A percentile compares a stretch with the other conserved stretches of the same genome.
Conservation (phyloP, 2,797 vertebrate species). For the Danionella dracula region DNA sequence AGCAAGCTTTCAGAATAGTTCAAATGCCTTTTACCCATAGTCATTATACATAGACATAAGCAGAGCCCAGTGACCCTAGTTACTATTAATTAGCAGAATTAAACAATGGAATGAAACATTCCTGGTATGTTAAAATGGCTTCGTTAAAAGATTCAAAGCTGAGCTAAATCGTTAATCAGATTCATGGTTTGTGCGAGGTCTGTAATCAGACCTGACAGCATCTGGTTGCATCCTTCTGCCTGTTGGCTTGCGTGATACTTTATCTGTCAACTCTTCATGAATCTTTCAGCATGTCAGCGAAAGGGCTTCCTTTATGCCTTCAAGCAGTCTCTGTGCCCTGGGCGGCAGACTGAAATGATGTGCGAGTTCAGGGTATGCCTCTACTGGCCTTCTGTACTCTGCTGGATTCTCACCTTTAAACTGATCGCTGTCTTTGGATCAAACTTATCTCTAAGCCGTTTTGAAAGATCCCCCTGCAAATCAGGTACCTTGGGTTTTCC, state of each 20-base stretch:
- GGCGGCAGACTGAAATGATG: constrained; percentile 34
- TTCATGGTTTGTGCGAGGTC: constrained; percentile 50
- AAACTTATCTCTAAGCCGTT: constrained; percentile 14
- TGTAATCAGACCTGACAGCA: constrained; percentile 57
- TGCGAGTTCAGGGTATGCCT: constrained; percentile 2
- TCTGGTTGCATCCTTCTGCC: constrained; percentile 38
- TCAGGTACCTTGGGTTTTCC: constrained; percentile 57
- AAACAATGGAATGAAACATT: too few relatives aligned
- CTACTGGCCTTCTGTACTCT: constrained; percentile 29
- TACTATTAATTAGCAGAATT: too few relatives aligned
- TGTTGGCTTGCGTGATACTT: constrained; percentile 56
- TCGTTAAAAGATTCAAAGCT: constrained; percentile 52
- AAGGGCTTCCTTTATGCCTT: constrained; percentile 43
- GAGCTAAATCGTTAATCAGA: constrained; percentile 67
- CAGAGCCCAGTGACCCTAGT: too few relatives aligned
- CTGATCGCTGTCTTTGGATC: constrained; percentile 32
- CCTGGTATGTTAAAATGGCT: too few relatives aligned
- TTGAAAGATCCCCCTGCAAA: constrained; percentile 49
- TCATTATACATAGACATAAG: too few relatives aligned
- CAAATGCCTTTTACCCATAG: too few relatives aligned
- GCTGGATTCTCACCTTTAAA: constrained; percentile 33
- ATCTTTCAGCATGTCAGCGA: constrained; percentile 65
- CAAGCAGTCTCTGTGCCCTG: neutral
- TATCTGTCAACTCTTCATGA: constrained; percentile 59
- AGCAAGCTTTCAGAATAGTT: neutral